These are phyloP conservation scores for Lingula anatina DNA, from an alignment of 2,888 invertebrate genomes.

Conservation along the genomic window DNA sequence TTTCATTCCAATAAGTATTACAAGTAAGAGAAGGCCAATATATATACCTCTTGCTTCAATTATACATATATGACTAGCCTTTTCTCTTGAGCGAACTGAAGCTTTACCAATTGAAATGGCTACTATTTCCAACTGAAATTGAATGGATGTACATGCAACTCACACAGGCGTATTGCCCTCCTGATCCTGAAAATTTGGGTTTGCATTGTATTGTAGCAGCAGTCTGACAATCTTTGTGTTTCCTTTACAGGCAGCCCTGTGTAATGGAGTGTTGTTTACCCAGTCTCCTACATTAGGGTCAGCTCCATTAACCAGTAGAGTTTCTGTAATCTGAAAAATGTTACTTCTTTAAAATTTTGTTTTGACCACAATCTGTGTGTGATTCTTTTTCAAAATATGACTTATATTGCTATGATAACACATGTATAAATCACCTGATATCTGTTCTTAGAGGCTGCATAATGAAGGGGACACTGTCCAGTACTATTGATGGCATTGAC, in stretches of 20 bases:
- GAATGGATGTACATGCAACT: too few species aligned
- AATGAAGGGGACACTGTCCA: constrained; percentile 77
- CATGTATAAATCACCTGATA: constrained; percentile 63
- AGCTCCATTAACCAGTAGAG: constrained; percentile 65
- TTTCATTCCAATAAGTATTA: too few species aligned
- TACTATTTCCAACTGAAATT: too few species aligned
- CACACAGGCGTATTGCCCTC: constrained; percentile 74
- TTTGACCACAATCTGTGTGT: not conserved
- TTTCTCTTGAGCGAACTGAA: too few species aligned
- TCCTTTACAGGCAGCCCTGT: constrained; percentile 75
- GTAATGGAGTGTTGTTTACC: constrained; percentile 59
- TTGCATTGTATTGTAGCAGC: constrained; percentile 59
- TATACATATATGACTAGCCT: too few species aligned
- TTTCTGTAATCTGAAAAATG: constrained; percentile 61
- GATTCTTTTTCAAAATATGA: not conserved
- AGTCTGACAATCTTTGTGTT: constrained; percentile 65
- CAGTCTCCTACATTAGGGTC: constrained; percentile 61
- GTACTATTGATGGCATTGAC: constrained; percentile 68
- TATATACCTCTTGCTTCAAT: too few species aligned
- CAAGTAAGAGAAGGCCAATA: too few species aligned
- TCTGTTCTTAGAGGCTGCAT: constrained; percentile 81
- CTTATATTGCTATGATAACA: too few species aligned
- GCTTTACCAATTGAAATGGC: too few species aligned
- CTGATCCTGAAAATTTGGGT: constrained; percentile 61
- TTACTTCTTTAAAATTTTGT: not conserved